Percentiles rank a stretch among this genome's conserved stretches.
These are phyloP conservation scores for Metallyticus violacea DNA, from an alignment of 2,888 invertebrate genomes.

Conservation along the genomic window DNA sequence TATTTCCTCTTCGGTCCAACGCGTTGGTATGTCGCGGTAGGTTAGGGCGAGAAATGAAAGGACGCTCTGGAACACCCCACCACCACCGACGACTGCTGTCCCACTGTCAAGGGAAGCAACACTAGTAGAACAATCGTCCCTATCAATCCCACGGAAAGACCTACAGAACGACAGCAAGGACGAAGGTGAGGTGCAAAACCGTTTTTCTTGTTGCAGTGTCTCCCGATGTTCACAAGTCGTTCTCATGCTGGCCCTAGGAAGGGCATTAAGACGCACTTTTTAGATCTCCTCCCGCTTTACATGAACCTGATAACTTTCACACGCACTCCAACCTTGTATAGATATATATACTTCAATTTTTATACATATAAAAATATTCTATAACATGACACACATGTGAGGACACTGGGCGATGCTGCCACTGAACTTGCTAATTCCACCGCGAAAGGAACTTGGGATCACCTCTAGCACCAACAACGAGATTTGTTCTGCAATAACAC, in stretches of 20 bases:
- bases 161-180: neutral
- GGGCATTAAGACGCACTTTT: constrained; percentile 24
- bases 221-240: constrained; percentile 41
- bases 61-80: no score
- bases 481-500: neutral
- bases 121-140: neutral
- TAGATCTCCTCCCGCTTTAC: neutral
- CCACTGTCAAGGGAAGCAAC: neutral
- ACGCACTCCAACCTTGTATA: neutral
- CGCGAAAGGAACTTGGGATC: neutral
- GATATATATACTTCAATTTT: no score
- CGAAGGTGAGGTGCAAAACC: constrained; percentile 48
- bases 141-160: no score
- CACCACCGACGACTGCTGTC: constrained; percentile 1
- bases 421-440: neutral
- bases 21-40: neutral
- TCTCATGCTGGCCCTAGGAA: constrained; percentile 28
- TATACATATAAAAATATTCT: constrained; percentile 5
- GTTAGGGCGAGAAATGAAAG: neutral
- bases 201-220: constrained; percentile 52
- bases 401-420: neutral
- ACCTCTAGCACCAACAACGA: neutral
- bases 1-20: neutral
- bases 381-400: neutral
- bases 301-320: neutral